phyloP scores from a whole-genome alignment of 2,113 vertebrate species.

The Larimichthys crocea region DNA sequence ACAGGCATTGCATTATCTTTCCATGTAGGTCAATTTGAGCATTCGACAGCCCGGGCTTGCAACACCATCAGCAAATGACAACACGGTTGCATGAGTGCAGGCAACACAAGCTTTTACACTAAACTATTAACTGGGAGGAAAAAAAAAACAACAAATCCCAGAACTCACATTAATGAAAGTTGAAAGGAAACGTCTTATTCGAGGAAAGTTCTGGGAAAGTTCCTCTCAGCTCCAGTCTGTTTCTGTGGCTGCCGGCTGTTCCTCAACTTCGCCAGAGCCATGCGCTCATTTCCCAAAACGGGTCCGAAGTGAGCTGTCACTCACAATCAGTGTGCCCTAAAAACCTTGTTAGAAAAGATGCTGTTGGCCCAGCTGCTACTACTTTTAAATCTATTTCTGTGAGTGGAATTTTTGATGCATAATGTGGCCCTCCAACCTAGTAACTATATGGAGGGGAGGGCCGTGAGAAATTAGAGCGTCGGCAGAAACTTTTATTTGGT shows the following conservation, averaged over 20 bases:
- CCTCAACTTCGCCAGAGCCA: constrained; percentile 54
- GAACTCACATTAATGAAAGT: constrained; percentile 51
- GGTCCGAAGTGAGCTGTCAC: constrained; percentile 71
- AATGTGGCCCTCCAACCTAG: constrained; percentile 51
- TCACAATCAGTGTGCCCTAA: constrained; percentile 73
- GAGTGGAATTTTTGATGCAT: constrained; percentile 48
- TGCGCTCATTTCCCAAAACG: constrained; percentile 67
- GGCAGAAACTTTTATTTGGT: constrained; percentile 34
- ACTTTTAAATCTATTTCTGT: constrained; percentile 68
- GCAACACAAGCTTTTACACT: constrained; percentile 11
- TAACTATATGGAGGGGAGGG: constrained; percentile 53
- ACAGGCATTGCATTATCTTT: constrained; percentile 67
- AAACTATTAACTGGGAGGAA: constrained; percentile 36
- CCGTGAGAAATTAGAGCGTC: constrained; percentile 42
- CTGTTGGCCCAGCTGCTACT: constrained; percentile 65
- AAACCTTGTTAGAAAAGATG: constrained; percentile 75
- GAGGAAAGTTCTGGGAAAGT: constrained; percentile 65
- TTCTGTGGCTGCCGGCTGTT: constrained; percentile 62
- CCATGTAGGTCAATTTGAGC: constrained; percentile 76
- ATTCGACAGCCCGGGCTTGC: constrained; percentile 51
- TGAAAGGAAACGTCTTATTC: constrained; percentile 55
- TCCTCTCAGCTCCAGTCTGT: constrained; percentile 36
- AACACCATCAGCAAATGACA: constrained; percentile 58
- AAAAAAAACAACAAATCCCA: constrained; percentile 22
- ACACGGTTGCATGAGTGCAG: constrained; percentile 37